Base-by-base conservation (phyloP, 2,888 invertebrate species). In the Platycheirus albimanus region DNA sequence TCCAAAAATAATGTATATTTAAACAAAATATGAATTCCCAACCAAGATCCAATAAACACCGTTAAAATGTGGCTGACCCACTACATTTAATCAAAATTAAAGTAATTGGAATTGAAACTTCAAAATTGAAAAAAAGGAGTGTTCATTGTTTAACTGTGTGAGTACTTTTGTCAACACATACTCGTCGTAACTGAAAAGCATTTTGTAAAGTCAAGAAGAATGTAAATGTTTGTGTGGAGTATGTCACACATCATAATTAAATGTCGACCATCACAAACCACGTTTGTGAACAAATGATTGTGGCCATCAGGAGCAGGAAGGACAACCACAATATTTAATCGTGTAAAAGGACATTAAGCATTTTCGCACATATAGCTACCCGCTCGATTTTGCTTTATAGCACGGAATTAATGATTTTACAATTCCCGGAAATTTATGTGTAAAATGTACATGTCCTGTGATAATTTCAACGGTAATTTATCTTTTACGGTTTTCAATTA, bases 381-480 rank as follows among this genome's bases (percentile, higher is more conserved):
- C n/a, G n/a, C n/a, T n/a, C n/a, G n/a, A n/a, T n/a, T n/a, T n/a
- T n/a, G n/a, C n/a, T n/a, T n/a, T n/a, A 64, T 64, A 70, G 75
- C 41, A 64, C 79, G 74, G 47, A 64, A 80, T 80, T 76, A 80
- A 80, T 76, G 80, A 80, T 80, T 76, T 75, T 58, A 70, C 80
- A 76, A 76, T 58, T 76, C 15, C 70, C 24, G 11, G 28, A 54
- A 64, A n/a, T n/a, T 80, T 69, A 70, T 66, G 66, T 63, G 71
- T 58, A 13, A 56, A 80, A 76, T 28, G 41, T 76, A 13, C 51
- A 80, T 66, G 76, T 64, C 58, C 80, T 70, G 70, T 70, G 80
- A 80, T 80, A 80, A 80, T 80, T 80, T 70, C 76, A 80, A 70
- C 63, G 70, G 80, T 80, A 76, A 80, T 80, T 80, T 76, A 70